Evolutionary conservation across 1,140 invertebrate species (phyloP).

Genomic region (Ceratosolen fusciceps): DNA sequence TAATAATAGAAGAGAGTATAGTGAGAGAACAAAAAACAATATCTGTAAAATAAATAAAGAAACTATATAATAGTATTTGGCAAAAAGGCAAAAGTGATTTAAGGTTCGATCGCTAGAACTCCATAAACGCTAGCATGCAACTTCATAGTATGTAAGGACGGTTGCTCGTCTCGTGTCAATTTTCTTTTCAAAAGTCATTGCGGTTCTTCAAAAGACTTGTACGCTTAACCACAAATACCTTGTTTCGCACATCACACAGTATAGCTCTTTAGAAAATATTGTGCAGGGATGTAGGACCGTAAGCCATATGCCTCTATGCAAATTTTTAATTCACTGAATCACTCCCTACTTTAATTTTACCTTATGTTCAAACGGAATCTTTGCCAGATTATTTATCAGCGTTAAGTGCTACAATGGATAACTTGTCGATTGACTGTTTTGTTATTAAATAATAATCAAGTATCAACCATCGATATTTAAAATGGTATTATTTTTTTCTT

Average conservation of each 20-base stretch:
- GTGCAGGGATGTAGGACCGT: constrained; percentile 51
- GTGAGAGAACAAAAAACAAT: constrained; percentile 2
- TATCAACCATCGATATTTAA: background rate
- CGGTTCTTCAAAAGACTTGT: constrained; percentile 53
- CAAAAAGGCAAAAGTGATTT: constrained; percentile 5
- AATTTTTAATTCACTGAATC: constrained; percentile 42
- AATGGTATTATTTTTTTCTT: background rate
- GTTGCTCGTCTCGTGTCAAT: constrained; percentile 8
- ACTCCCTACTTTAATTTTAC: background rate
- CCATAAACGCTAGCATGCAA: background rate
- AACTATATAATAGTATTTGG: background rate
- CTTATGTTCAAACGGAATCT: background rate
- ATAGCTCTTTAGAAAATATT: background rate
- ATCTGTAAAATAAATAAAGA: background rate
- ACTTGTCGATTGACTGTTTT: constrained; percentile 2
- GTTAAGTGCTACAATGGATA: background rate
- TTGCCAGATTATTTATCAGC: constrained; percentile 11
- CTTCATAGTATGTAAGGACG: constrained; percentile 15
- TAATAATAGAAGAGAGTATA: constrained; percentile 32
- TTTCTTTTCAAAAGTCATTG: constrained; percentile 52
- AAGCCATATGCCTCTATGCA: constrained; percentile 59
- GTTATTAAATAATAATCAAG: constrained; percentile 32
- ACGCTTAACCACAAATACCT: constrained; percentile 51
- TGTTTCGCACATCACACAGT: constrained; percentile 54
- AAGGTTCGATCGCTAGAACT: background rate